Base-by-base conservation (phyloP, 2,888 invertebrate genomes). In the Cheilosia vernalis region DNA sequence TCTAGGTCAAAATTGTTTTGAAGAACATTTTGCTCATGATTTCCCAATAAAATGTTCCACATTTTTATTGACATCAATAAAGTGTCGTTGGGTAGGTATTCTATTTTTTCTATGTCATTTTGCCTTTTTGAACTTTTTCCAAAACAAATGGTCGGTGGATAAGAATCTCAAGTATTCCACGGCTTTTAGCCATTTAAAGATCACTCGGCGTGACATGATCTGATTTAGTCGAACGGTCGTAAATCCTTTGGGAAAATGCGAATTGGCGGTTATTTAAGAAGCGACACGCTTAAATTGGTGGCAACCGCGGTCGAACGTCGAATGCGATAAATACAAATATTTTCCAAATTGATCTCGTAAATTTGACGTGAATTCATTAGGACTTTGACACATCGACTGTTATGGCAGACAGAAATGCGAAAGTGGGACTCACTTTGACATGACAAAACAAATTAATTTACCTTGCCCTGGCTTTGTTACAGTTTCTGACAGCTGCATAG, bases 31-130 rank as follows among this genome's bases (percentile, higher is more conserved):
- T 44, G 72, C 58, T 49, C 37, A 37, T 24, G 37, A 7, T 58
- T 47, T 42, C 51, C 10, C 56, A 78, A 70, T 69, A 55, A 56
- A 64, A 64, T 63, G 13, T 55, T 17, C 15, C 55, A n/a, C 61
- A 56, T 17, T 79, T 78, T 79, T 79, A 79, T 79, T 66, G 72
- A 64, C 64, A 66, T n/a, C 58, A 58, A 64, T 64, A 72, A 79
- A 79, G 51, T 64, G 64, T 64, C 72, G 49, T 58, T 13, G 37
- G 3, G 0, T 13, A 37, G 56, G 37, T 66, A 27, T 51, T 30
- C 24, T 9, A 44, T 37, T 7, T 27, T 42, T 58, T 13, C 4
- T 37, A 27, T 56, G 63, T 74, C 73, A 63, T 64, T 47, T 21
- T 56, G 66, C 69, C 30, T 53, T 55, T 78, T 70, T 56, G 63